Conservation (phyloP, 92 coral and sea anemone species). For the Porites lobata region DNA sequence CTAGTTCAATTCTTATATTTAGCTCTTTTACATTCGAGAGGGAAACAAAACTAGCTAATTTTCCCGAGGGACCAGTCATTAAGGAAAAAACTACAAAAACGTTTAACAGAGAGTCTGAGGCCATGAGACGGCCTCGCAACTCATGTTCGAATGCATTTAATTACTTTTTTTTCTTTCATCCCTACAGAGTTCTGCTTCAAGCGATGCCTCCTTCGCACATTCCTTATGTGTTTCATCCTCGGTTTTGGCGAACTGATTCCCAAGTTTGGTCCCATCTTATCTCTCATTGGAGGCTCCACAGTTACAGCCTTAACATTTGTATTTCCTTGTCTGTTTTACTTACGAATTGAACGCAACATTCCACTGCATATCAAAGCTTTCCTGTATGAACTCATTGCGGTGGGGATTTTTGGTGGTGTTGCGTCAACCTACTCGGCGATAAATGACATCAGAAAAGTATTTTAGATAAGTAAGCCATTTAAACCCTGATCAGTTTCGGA, state of each 20-base stretch:
- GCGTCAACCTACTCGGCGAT: slow-evolving; percentile 92
- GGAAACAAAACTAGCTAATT: too few relatives aligned
- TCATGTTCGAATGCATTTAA: neutral
- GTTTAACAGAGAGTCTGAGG: too few relatives aligned
- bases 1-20: too few relatives aligned
- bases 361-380: slow-evolving; percentile 84
- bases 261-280: slow-evolving; percentile 94
- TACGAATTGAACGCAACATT: slow-evolving; percentile 66
- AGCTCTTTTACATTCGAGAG: too few relatives aligned
- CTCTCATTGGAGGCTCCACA: slow-evolving; percentile 94
- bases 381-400: slow-evolving; percentile 76
- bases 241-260: slow-evolving; percentile 92
- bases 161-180: neutral
- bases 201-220: slow-evolving; percentile 89
- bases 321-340: slow-evolving; percentile 92
- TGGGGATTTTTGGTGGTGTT: slow-evolving; percentile 86
- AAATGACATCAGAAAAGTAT: slow-evolving; percentile 75
- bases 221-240: slow-evolving; percentile 81
- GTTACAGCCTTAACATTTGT: slow-evolving; percentile 87
- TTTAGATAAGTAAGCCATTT: slow-evolving; percentile 2
- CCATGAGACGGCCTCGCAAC: too few relatives aligned
- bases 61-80: too few relatives aligned
- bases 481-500: too few relatives aligned
- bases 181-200: slow-evolving; percentile 64
- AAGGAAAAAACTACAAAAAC: too few relatives aligned